Conservation (phyloP, 2,113 vertebrate species). For the Delphinapterus leucas region DNA sequence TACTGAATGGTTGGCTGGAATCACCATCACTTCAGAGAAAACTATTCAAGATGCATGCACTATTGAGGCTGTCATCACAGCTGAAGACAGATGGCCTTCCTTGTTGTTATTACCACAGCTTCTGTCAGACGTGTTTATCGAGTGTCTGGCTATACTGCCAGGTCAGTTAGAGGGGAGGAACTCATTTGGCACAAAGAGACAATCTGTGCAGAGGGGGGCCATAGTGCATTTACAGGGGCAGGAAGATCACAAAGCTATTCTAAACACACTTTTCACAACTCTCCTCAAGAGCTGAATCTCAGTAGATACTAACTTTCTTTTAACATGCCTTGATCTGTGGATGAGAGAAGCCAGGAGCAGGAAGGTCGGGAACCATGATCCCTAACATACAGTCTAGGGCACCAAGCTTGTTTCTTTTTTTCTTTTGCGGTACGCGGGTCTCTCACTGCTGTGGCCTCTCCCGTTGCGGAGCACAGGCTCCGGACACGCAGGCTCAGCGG, state of each 20-base stretch:
- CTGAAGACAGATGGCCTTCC: not conserved
- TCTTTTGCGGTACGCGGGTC: too few species aligned
- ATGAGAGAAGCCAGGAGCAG: not conserved
- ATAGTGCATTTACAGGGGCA: not conserved
- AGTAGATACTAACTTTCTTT: not conserved
- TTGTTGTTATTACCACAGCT: not conserved
- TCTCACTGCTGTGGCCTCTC: too few species aligned
- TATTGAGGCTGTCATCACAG: not conserved
- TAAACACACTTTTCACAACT: not conserved
- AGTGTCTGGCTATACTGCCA: not conserved
- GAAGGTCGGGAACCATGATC: not conserved
- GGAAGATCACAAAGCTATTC: not conserved
- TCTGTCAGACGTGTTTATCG: not conserved
- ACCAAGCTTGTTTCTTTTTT: not conserved
- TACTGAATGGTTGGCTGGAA: not conserved
- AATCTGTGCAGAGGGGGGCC: too few species aligned
- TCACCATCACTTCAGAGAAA: not conserved
- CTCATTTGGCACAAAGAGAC: not conserved
- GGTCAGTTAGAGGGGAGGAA: not conserved
- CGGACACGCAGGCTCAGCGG: too few species aligned
- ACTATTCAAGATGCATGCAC: not conserved
- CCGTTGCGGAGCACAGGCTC: too few species aligned
- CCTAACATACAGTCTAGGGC: not conserved
- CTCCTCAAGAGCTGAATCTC: not conserved
- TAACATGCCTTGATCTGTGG: not conserved